A percentile compares a stretch with the other conserved stretches of the same genome.
Conservation (phyloP, 2,113 vertebrate species). For the Marmota flaviventris region DNA sequence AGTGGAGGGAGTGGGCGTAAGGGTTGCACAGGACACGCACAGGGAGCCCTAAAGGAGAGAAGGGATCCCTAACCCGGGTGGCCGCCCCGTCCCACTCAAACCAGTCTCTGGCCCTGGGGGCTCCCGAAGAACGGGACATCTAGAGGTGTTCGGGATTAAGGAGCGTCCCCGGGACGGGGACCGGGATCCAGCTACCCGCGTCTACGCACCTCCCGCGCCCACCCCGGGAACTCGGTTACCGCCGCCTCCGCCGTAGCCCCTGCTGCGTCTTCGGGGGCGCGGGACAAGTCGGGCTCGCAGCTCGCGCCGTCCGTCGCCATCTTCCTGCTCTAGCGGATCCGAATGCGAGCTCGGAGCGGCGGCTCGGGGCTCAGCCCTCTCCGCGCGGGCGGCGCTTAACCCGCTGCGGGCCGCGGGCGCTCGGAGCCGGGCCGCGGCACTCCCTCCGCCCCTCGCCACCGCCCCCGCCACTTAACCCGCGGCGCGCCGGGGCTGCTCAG, state of each 20-base stretch:
- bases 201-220: background rate
- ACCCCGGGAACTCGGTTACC: constrained; percentile 78
- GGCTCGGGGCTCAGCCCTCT: constrained; percentile 67
- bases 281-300: constrained; percentile 85
- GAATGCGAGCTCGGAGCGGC: constrained; percentile 80
- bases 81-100: background rate
- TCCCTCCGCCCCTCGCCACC: constrained; percentile 70
- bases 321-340: constrained; percentile 86
- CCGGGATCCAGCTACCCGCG: background rate
- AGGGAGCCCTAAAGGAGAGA: background rate
- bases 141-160: background rate
- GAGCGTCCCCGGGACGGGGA: background rate
- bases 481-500: background rate
- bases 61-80: background rate
- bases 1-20: background rate
- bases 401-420: constrained; percentile 77
- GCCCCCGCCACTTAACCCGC: background rate
- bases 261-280: constrained; percentile 76
- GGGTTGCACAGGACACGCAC: background rate
- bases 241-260: constrained; percentile 77
- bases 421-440: constrained; percentile 38
- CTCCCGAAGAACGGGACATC: background rate
- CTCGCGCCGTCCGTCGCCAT: constrained; percentile 89
- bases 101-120: background rate
- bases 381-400: constrained; percentile 81